These are phyloP conservation scores for Altica lythri DNA, from an alignment of 2,888 invertebrate genomes.

Conservation along the genomic window DNA sequence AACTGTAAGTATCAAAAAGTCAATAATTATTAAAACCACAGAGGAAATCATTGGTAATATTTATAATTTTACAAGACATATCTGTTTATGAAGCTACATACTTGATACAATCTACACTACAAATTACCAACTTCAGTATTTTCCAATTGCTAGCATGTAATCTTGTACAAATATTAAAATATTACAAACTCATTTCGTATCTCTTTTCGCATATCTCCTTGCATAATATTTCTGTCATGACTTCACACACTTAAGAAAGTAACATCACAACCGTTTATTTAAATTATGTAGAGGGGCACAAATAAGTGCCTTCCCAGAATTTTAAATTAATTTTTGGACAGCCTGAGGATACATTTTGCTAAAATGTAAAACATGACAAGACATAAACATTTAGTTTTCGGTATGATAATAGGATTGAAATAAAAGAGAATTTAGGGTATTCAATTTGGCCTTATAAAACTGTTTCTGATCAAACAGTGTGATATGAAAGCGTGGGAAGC, in stretches of 20 bases:
- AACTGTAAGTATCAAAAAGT: too few species aligned
- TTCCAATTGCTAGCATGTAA: too few species aligned
- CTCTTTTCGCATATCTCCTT: not conserved
- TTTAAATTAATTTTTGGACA: not conserved
- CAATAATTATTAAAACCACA: too few species aligned
- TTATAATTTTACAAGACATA: too few species aligned
- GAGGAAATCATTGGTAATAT: too few species aligned
- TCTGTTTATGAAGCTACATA: too few species aligned
- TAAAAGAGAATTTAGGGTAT: not conserved
- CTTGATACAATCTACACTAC: too few species aligned
- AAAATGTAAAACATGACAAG: not conserved
- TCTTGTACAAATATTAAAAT: not conserved
- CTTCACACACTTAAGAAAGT: constrained; percentile 1
- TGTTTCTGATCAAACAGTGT: not conserved
- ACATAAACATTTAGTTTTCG: not conserved
- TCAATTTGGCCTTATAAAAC: not conserved
- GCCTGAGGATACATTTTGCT: not conserved
- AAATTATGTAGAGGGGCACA: not conserved
- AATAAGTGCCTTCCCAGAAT: not conserved
- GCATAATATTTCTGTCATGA: not conserved
- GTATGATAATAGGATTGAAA: constrained; percentile 2
- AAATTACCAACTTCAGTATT: too few species aligned
- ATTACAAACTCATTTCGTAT: not conserved
- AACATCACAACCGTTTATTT: constrained; percentile 1
- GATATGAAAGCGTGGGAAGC: not conserved